A percentile compares a stretch with the other conserved stretches of the same genome.
Evolutionary conservation across 2,797 vertebrate species (phyloP).

Genomic region (Coilia nasus): DNA sequence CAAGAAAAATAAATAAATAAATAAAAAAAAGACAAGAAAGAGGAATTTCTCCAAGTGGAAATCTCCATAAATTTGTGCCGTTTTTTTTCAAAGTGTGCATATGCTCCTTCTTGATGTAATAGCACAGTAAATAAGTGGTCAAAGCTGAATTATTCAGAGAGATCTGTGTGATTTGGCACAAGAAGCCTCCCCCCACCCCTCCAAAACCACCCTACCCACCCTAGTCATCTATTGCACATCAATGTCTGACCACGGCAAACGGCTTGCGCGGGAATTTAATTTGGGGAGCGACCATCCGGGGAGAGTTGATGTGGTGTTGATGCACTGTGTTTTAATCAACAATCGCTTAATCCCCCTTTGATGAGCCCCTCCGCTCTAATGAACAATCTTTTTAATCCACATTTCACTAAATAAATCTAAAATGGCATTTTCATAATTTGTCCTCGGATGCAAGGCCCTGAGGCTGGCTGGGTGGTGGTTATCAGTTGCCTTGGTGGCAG

Average conservation of each 20-base stretch:
- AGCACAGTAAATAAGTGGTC: slow-evolving; percentile 14
- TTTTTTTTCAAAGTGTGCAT: not conserved
- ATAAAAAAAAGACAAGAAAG: not conserved
- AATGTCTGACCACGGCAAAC: not conserved
- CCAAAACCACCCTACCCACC: not conserved
- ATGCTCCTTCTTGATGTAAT: not conserved
- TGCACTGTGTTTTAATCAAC: slow-evolving; percentile 37
- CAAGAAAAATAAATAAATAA: no score
- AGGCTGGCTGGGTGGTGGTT: slow-evolving; percentile 27
- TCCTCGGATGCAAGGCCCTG: slow-evolving; percentile 21
- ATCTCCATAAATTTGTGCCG: slow-evolving; percentile 12
- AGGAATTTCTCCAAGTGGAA: not conserved
- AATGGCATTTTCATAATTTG: slow-evolving; percentile 41
- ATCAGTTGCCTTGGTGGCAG: slow-evolving; percentile 40
- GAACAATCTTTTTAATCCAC: slow-evolving; percentile 41
- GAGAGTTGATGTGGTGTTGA: slow-evolving; percentile 17
- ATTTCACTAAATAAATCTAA: slow-evolving; percentile 42
- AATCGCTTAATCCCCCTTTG: slow-evolving; percentile 35
- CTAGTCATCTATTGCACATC: slow-evolving; percentile 12
- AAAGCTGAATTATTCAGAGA: not conserved
- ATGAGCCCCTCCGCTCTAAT: slow-evolving; percentile 38
- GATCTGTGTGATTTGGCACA: slow-evolving; percentile 6
- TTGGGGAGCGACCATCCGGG: not conserved
- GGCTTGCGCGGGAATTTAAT: not conserved
- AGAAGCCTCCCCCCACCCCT: not conserved